These are phyloP conservation scores for Erebia ligea DNA, from an alignment of 2,888 invertebrate genomes.

Conservation along the genomic window DNA sequence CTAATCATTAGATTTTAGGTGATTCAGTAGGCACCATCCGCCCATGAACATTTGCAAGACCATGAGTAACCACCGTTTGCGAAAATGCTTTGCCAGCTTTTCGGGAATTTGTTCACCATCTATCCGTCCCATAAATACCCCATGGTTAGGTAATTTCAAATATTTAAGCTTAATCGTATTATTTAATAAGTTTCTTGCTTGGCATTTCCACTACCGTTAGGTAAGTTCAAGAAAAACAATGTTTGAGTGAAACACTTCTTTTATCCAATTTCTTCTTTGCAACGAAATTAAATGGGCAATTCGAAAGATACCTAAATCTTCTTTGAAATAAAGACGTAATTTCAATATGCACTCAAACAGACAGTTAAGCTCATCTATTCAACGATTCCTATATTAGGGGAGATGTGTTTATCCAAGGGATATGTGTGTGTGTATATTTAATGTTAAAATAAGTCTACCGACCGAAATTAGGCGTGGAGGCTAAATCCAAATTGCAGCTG, in stretches of 20 bases:
- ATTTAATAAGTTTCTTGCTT: too few species aligned
- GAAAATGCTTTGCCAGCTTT: too few species aligned
- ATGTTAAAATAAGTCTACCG: conserved; percentile 81
- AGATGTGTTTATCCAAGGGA: conserved; percentile 79
- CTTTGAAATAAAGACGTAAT: conserved; percentile 50
- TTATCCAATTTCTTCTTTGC: not conserved
- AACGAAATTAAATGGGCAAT: not conserved
- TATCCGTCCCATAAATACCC: too few species aligned
- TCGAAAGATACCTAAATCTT: not conserved
- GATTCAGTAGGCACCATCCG: too few species aligned
- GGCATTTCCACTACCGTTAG: not conserved
- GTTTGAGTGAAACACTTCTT: not conserved
- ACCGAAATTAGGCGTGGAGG: conserved; percentile 80
- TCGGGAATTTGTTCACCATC: too few species aligned
- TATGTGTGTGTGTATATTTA: conserved; percentile 79
- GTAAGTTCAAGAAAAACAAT: not conserved
- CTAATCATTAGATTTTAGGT: too few species aligned
- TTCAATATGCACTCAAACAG: conserved; percentile 42
- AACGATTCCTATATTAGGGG: conserved; percentile 70
- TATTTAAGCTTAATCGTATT: too few species aligned
- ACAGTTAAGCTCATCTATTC: conserved; percentile 61
- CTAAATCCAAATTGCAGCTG: conserved; percentile 80
- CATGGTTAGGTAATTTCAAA: too few species aligned
- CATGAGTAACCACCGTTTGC: too few species aligned
- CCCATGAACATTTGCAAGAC: too few species aligned